These are phyloP conservation scores for Drosophila parabipectinata DNA, from an alignment of 1,140 invertebrate genomes.

Conservation along the genomic window DNA sequence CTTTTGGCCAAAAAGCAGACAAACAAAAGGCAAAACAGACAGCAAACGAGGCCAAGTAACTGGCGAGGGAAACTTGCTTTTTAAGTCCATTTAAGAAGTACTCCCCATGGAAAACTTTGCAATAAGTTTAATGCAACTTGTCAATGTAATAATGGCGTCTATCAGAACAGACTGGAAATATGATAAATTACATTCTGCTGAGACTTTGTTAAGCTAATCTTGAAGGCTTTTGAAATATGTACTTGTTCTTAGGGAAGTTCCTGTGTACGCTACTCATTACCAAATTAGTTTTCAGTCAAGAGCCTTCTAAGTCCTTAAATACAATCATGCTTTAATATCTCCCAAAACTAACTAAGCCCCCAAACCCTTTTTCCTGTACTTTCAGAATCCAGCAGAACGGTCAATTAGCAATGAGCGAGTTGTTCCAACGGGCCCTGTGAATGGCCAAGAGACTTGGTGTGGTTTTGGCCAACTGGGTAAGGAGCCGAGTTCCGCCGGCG, in stretches of 20 bases:
- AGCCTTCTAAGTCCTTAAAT: background rate
- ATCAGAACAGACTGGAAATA: background rate
- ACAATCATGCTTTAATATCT: no score
- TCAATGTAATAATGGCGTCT: slow-evolving; percentile 30
- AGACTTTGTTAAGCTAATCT: background rate
- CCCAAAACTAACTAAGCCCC: slow-evolving; percentile 9
- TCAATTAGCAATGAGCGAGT: slow-evolving; percentile 68
- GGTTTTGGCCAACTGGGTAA: slow-evolving; percentile 22
- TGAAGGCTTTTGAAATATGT: no score
- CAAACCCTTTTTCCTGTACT: slow-evolving; percentile 5
- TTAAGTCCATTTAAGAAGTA: slow-evolving; percentile 70
- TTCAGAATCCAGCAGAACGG: slow-evolving; percentile 34
- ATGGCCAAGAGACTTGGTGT: slow-evolving; percentile 10
- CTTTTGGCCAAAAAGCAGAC: slow-evolving; percentile 56
- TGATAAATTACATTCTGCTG: background rate
- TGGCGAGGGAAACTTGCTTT: slow-evolving; percentile 50
- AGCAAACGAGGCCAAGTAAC: slow-evolving; percentile 4
- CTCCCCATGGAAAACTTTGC: slow-evolving; percentile 56
- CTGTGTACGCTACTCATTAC: no score
- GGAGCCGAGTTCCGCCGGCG: slow-evolving; percentile 44
- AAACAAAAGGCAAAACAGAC: slow-evolving; percentile 20
- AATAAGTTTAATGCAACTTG: slow-evolving; percentile 24
- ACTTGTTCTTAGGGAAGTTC: no score
- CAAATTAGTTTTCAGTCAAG: background rate
- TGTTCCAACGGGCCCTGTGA: slow-evolving; percentile 41